Evolutionary conservation across 2,797 vertebrate genomes (phyloP).

Genomic region (Thalassophryne amazonica): DNA sequence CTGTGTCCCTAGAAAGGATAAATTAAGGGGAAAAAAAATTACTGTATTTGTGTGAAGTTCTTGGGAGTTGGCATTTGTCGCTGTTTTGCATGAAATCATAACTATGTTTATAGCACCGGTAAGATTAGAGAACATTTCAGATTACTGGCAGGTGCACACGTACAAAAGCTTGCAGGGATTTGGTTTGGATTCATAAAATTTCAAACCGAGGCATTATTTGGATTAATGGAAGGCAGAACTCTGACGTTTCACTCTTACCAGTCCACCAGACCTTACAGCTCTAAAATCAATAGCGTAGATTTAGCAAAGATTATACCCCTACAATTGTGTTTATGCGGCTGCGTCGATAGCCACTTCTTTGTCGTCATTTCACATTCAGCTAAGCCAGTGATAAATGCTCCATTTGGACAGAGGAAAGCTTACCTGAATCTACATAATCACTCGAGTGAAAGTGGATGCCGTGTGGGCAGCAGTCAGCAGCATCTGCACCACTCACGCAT

Average conservation of each 20-base stretch:
- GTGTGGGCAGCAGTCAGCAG: constrained; percentile 35
- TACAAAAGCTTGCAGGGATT: neutral
- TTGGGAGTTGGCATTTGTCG: too few species aligned
- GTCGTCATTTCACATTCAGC: constrained; percentile 33
- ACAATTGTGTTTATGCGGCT: constrained; percentile 48
- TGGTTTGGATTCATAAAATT: constrained; percentile 17
- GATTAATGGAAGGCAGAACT: constrained; percentile 8
- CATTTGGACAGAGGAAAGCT: constrained; percentile 37
- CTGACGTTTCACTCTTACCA: constrained; percentile 17
- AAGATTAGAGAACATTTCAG: too few species aligned
- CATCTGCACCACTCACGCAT: constrained; percentile 39
- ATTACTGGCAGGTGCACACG: constrained; percentile 25
- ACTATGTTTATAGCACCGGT: too few species aligned
- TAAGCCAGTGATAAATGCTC: constrained; percentile 41
- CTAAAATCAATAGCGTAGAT: constrained; percentile 55
- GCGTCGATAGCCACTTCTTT: constrained; percentile 51
- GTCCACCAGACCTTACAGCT: constrained; percentile 19
- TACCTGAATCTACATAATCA: constrained; percentile 58
- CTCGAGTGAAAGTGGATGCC: constrained; percentile 44
- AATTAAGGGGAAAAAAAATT: too few species aligned
- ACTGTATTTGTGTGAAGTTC: too few species aligned
- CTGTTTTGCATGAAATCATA: too few species aligned
- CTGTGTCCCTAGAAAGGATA: too few species aligned
- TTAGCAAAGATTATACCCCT: constrained; percentile 46
- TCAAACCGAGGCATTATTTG: constrained; percentile 5